phyloP scores from a whole-genome alignment of 2,113 vertebrate genomes.

The Ptilonorhynchus violaceus region DNA sequence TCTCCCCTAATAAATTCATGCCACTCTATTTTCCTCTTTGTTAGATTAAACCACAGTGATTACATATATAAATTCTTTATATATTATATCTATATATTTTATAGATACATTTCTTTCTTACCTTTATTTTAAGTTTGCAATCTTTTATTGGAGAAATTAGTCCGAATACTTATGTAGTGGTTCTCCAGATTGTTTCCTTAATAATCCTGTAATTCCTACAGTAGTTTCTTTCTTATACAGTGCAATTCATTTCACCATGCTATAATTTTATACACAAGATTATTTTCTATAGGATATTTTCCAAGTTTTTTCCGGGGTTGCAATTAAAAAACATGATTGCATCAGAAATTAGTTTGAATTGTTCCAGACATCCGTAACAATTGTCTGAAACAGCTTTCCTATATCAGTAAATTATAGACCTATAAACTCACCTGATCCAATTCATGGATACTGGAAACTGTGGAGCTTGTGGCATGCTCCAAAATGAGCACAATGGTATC shows the following conservation, averaged over 20 bases:
- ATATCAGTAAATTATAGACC: background rate
- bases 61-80: background rate
- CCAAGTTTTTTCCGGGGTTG: background rate
- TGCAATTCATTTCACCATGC: background rate
- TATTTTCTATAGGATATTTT: background rate
- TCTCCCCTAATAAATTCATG: background rate
- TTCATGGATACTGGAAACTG: background rate
- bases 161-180: background rate
- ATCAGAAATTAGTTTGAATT: background rate
- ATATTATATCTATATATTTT: background rate
- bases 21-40: background rate
- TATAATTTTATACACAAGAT: background rate
- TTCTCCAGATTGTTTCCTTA: background rate
- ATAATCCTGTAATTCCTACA: background rate
- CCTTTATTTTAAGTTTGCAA: background rate
- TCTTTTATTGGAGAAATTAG: background rate
- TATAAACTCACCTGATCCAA: background rate
- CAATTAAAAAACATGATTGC: background rate
- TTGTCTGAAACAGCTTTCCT: background rate
- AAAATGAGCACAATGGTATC: background rate
- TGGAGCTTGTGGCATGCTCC: background rate
- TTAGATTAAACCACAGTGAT: background rate
- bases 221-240: background rate
- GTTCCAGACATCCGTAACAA: background rate
- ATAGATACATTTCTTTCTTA: background rate